phyloP scores from a whole-genome alignment of 2,113 vertebrate genomes.

The Amblyopsis rosae region DNA sequence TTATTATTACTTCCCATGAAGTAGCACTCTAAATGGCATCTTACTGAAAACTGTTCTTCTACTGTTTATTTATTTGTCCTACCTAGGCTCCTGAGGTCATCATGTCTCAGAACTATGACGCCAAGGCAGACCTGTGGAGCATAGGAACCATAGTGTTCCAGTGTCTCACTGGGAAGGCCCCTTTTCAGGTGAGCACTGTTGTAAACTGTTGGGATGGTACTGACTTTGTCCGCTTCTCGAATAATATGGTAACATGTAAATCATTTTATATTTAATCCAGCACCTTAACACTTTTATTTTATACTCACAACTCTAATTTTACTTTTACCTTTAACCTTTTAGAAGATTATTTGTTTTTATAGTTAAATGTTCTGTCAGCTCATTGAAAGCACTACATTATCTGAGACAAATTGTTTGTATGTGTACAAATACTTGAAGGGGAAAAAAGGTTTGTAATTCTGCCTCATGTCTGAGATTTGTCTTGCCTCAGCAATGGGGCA shows the following conservation, averaged over 20 bases:
- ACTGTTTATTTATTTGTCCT: background rate
- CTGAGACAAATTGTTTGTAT: too few species aligned
- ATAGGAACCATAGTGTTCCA: conserved; percentile 98
- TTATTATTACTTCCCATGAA: background rate
- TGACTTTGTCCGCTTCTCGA: background rate
- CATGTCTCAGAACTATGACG: conserved; percentile 97
- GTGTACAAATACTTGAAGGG: too few species aligned
- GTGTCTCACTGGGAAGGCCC: conserved; percentile 95
- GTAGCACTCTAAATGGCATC: background rate
- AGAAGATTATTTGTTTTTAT: too few species aligned
- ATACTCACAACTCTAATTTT: too few species aligned
- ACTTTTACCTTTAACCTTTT: too few species aligned
- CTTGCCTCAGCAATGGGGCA: too few species aligned
- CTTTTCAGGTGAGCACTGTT: conserved; percentile 86
- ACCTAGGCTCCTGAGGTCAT: conserved; percentile 96
- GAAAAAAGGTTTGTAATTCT: too few species aligned
- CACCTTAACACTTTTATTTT: too few species aligned
- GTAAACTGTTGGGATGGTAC: background rate
- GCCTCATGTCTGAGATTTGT: too few species aligned
- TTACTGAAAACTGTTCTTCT: background rate
- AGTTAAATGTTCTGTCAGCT: too few species aligned
- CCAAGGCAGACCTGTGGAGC: conserved; percentile 98
- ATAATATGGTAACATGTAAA: background rate
- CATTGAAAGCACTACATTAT: too few species aligned
- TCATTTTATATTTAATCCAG: too few species aligned